A percentile compares a stretch with the other conserved stretches of the same genome.
Evolutionary conservation across 2,797 vertebrate genomes (phyloP).

Genomic region (Chrosomus eos): DNA sequence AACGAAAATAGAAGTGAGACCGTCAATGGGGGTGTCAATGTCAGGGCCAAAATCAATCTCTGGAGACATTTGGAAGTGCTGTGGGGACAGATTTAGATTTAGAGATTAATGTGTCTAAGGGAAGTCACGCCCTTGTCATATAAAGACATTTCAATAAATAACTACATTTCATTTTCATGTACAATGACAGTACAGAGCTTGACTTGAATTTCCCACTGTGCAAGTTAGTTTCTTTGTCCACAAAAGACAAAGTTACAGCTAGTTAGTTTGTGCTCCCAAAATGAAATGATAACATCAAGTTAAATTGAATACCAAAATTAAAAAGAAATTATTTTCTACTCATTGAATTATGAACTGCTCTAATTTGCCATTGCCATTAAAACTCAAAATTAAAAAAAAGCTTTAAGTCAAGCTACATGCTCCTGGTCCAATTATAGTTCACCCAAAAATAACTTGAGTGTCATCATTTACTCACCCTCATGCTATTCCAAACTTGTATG

Average conservation of each 20-base stretch:
- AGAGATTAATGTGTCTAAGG: background rate
- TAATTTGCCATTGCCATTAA: background rate
- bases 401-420: background rate
- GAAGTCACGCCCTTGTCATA: background rate
- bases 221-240: background rate
- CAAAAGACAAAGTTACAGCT: background rate
- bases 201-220: background rate
- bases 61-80: constrained; percentile 52
- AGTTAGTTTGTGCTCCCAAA: background rate
- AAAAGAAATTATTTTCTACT: background rate
- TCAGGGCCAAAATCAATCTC: constrained; percentile 37
- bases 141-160: background rate
- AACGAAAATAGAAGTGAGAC: constrained; percentile 61
- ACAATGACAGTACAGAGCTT: background rate
- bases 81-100: background rate
- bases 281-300: background rate
- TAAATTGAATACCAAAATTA: background rate
- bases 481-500: background rate
- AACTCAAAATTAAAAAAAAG: background rate
- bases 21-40: constrained; percentile 59
- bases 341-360: background rate
- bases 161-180: background rate
- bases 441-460: background rate
- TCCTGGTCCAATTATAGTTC: background rate
- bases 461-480: background rate